Evolutionary conservation across 2,113 vertebrate genomes (phyloP), one percentile per base, ranked within the genome.

Genomic region (Holacanthus passer): DNA sequence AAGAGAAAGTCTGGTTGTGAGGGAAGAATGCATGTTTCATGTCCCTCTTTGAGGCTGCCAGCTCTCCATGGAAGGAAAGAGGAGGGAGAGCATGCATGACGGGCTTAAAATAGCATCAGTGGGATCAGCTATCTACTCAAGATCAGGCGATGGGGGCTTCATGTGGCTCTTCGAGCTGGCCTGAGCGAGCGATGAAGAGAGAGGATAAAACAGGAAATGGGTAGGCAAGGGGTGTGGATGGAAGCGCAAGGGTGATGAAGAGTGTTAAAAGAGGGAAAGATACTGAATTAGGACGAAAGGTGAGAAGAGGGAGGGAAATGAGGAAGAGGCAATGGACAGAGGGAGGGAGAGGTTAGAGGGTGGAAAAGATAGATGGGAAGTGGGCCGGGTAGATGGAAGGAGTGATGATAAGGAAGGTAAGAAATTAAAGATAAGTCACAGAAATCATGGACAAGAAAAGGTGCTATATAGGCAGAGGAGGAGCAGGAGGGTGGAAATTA

Each of bases 101-200:
- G 48, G 59, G 74, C 90, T 90, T 82, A 90, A 94, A 94, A 94
- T 93, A 94, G 91, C 91, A 90, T 84, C 87, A 83, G 81, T 83
- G 69, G 91, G 88, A 92, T 91, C 79, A 92, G 91, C 79, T 91
- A 90, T 89, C 93, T 91, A 70, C 77, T 88, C 67, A 63, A 85
- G 84, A 93, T 92, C 85, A 83, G 79, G 64, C 63, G 77, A 75
- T 32, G 75, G 80, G 74, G 84, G 74, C 79, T 74, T 60, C 75
- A 87, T 76, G 82, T 59, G 77, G 67, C 58, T 88, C 62, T 77
- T 11, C 31, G 63, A 83, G 81, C 68, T 70, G 81, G 80, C 62
- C 74, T 45, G 73, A 89, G 69, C 79, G 45, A 50, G 77, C 31
- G 31, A 80, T 80, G 71, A 85, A 76, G 47, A 56, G 70, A 69